Percentiles rank a stretch among this genome's conserved stretches.
These are phyloP conservation scores for Corapipo altera DNA, from an alignment of 2,113 vertebrate genomes.

Conservation along the genomic window DNA sequence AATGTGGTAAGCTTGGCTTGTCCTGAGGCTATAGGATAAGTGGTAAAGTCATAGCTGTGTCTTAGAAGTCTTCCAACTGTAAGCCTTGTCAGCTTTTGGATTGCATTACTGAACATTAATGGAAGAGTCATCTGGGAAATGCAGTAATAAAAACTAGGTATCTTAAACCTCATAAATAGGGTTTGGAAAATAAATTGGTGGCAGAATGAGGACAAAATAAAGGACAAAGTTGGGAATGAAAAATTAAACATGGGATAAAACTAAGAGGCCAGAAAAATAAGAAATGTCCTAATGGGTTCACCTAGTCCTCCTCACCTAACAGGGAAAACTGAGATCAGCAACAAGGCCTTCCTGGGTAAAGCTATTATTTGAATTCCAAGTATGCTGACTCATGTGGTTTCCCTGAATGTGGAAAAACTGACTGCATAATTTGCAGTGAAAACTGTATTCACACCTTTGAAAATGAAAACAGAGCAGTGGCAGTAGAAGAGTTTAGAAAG, in stretches of 20 bases:
- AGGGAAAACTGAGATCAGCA: not conserved
- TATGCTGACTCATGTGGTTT: not conserved
- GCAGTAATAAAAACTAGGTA: not conserved
- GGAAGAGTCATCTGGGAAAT: not conserved
- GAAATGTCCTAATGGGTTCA: not conserved
- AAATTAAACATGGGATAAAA: not conserved
- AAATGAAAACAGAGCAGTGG: not conserved
- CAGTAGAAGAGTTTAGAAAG: not conserved
- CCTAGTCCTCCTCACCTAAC: not conserved
- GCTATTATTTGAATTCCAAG: not conserved
- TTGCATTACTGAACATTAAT: not conserved
- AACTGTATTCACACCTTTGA: not conserved
- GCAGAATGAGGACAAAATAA: constrained; percentile 37
- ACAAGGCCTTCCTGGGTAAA: not conserved
- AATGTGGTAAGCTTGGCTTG: not conserved
- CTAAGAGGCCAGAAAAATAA: not conserved
- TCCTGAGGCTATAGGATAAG: not conserved
- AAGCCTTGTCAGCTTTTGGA: not conserved
- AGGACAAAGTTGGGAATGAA: not conserved
- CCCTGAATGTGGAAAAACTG: not conserved
- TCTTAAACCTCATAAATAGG: not conserved
- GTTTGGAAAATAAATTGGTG: constrained; percentile 7
- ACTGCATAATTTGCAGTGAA: not conserved
- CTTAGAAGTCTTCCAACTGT: not conserved
- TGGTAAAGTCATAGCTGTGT: not conserved